Percentiles rank a stretch among this genome's conserved stretches.
phyloP scores from a whole-genome alignment of 2,797 vertebrate genomes.

The Phrynocephalus vlangalii region DNA sequence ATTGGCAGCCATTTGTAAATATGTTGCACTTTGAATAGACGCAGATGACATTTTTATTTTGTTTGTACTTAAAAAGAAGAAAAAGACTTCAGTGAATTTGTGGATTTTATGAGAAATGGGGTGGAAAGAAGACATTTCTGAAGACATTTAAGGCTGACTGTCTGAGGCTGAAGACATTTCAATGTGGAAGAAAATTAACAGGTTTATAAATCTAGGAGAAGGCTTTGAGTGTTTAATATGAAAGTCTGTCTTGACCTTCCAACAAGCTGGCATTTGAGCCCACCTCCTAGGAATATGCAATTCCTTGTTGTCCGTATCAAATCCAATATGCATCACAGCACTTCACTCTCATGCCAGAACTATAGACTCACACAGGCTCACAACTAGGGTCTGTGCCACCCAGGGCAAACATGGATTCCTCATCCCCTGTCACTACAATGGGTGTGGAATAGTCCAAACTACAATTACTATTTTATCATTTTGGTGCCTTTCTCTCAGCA shows the following conservation, averaged over 20 bases:
- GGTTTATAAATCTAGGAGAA: neutral
- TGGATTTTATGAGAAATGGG: neutral
- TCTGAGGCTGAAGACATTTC: neutral
- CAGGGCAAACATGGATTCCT: too few relatives aligned
- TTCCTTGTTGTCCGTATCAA: neutral
- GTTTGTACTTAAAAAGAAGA: neutral
- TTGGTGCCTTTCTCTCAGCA: too few relatives aligned
- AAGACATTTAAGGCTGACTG: neutral
- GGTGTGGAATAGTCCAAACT: too few relatives aligned
- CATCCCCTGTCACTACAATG: too few relatives aligned
- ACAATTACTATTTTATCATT: too few relatives aligned
- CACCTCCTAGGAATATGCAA: neutral
- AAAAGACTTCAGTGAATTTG: neutral
- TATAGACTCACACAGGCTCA: too few relatives aligned
- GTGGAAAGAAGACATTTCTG: neutral
- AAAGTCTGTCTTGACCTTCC: neutral
- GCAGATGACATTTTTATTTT: neutral
- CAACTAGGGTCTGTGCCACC: too few relatives aligned
- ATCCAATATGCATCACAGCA: neutral
- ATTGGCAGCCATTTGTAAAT: neutral
- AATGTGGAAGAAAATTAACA: neutral
- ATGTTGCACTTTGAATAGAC: neutral
- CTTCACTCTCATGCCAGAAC: neutral
- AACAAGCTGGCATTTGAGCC: neutral
- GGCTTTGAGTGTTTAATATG: neutral